Evolutionary conservation across 2,797 vertebrate species (phyloP).

Genomic region (Malurus leucopterus): DNA sequence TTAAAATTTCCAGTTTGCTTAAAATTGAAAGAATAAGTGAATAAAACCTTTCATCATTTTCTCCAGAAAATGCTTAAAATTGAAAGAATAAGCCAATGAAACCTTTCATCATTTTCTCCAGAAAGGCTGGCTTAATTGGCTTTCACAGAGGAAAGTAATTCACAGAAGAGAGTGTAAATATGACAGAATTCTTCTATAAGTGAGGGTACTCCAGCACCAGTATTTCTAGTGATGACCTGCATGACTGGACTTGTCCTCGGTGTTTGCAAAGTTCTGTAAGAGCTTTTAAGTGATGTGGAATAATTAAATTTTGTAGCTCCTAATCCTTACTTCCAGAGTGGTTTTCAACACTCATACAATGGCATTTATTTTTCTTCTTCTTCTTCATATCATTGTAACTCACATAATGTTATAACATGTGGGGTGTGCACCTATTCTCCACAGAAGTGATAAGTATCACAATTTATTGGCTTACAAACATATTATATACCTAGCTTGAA

Average conservation of each 20-base stretch:
- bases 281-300: not conserved
- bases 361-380: not conserved
- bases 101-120: not conserved
- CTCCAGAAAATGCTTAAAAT: not conserved
- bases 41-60: not conserved
- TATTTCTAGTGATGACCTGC: not conserved
- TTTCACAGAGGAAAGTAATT: not conserved
- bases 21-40: not conserved
- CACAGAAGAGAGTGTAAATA: not conserved
- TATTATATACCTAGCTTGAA: not conserved
- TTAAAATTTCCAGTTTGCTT: not conserved
- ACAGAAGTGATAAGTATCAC: fast-evolving
- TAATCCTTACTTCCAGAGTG: not conserved
- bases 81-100: not conserved
- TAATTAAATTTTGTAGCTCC: not conserved
- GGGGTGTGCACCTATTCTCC: not conserved
- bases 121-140: not conserved
- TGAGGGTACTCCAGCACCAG: not conserved
- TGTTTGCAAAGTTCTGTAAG: not conserved
- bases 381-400: not conserved
- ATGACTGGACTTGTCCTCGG: not conserved
- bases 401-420: not conserved
- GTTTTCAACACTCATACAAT: not conserved
- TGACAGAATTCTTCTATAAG: not conserved
- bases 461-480: not conserved